Evolutionary conservation across 2,797 vertebrate species (phyloP), one percentile per base, ranked within the genome.

Genomic region (Lutjanus argentimaculatus): DNA sequence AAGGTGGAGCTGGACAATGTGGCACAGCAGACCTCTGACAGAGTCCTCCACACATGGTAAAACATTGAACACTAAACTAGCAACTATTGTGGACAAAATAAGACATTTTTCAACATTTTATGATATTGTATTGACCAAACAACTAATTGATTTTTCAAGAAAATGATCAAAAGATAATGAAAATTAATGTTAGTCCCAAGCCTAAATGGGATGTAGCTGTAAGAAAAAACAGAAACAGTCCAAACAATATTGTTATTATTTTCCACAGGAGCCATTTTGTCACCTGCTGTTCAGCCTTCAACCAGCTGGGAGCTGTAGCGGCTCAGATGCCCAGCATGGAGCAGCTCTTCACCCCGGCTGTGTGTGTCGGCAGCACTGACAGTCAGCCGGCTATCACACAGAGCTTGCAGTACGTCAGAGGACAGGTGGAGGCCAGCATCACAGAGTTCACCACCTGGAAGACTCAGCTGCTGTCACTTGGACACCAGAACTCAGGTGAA

Each of bases 371-470:
- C 46, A 72, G 84, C 0, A 76, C 89, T 21, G 87, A 90, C 78
- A 66, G 58, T 14, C 96, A 92, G 81, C 95, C 96, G 0, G 84
- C 94, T 14, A 66, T 99, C 67, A 85, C 93, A 17, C 94, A 92
- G 83, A 97, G 97, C 79, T 93, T 99, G 0, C 93, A 91, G 51
- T 96, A 96, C 25, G 84, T 98, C 75, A 94, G 96, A 87, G 93
- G 89, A 51, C 96, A 96, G 94, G 91, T 98, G 83, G 95, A 91
- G 90, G 92, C 88, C 7, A 88, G 88, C 4, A 75, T 96, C 49
- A 87, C 87, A 0, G 96, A 98, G 51, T 99, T 99, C 87, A 91
- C 93, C 82, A 85, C 94, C 77, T 99, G 98, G 98, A 98, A 95
- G 92, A 94, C 94, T 10, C 94, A 96, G 77, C 93, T 97, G 14